Percentiles rank a stretch among this genome's conserved stretches.
phyloP scores from a whole-genome alignment of 2,888 invertebrate species.

The Tipula vernalis region DNA sequence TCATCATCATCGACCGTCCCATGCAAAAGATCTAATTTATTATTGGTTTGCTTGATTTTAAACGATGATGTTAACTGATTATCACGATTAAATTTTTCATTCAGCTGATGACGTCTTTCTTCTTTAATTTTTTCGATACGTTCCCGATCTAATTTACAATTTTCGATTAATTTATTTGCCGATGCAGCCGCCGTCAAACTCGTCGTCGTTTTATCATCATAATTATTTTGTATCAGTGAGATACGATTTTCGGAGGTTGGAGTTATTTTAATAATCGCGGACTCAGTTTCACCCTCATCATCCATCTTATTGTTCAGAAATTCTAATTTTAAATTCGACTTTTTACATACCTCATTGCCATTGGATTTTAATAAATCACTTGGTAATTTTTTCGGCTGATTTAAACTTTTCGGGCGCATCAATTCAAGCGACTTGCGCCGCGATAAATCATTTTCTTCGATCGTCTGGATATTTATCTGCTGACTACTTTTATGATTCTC shows the following conservation, averaged over 20 bases:
- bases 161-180: conserved; percentile 25
- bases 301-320: background rate
- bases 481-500: conserved; percentile 26
- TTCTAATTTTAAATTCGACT: conserved; percentile 17
- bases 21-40: conserved; percentile 28
- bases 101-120: conserved; percentile 69
- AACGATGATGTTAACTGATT: conserved; percentile 38
- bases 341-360: conserved; percentile 17
- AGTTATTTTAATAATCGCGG: conserved; percentile 34
- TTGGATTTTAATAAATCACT: conserved; percentile 20
- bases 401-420: conserved; percentile 42
- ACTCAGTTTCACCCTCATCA: conserved; percentile 20
- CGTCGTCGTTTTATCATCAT: conserved; percentile 28
- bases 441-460: conserved; percentile 14
- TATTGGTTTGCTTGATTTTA: conserved; percentile 36
- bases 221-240: conserved; percentile 40
- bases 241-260: conserved; percentile 50
- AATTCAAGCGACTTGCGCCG: conserved; percentile 51
- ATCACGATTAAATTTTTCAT: conserved; percentile 71
- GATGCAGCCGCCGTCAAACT: conserved; percentile 14
- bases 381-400: conserved; percentile 41
- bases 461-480: conserved; percentile 23
- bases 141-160: conserved; percentile 55
- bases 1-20: conserved; percentile 22
- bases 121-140: conserved; percentile 85